These are phyloP conservation scores for Psilopogon haemacephalus DNA, from an alignment of 2,113 vertebrate species.

Conservation along the genomic window DNA sequence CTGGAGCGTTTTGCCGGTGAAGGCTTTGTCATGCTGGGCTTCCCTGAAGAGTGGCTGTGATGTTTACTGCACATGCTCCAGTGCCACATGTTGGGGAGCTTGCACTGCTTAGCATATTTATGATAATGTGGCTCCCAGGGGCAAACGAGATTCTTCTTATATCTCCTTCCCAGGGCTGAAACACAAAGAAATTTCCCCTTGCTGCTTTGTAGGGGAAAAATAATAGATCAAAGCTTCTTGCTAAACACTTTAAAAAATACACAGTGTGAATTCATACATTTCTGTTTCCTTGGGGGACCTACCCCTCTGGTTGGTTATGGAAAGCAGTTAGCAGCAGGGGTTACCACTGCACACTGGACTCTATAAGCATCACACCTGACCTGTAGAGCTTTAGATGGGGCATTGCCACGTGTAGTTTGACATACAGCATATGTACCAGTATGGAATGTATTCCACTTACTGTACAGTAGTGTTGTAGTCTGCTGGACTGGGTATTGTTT, in stretches of 20 bases:
- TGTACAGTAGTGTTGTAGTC: not conserved
- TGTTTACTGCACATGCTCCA: slow-evolving; percentile 31
- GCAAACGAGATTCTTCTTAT: slow-evolving; percentile 9
- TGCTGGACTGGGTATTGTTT: not conserved
- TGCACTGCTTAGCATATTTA: slow-evolving; percentile 60
- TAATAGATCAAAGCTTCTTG: slow-evolving; percentile 57
- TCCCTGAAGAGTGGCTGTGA: slow-evolving; percentile 27
- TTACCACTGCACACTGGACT: not conserved
- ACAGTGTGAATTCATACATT: not conserved
- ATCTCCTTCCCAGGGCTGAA: slow-evolving; percentile 12
- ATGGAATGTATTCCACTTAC: not conserved
- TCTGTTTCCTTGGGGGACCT: slow-evolving; percentile 8
- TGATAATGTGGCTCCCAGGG: slow-evolving; percentile 47
- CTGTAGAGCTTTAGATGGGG: not conserved
- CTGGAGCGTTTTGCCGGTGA: not conserved
- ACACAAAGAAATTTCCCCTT: slow-evolving; percentile 46
- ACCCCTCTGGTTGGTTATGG: not conserved
- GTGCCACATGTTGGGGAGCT: slow-evolving; percentile 54
- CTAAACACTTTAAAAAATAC: slow-evolving; percentile 61
- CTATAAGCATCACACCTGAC: not conserved
- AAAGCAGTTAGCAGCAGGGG: not conserved
- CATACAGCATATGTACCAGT: not conserved
- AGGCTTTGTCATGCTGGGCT: not conserved
- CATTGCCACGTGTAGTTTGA: not conserved
- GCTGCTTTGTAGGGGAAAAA: slow-evolving; percentile 25